Conservation (phyloP, 2,797 vertebrate species). For the Notamacropus eugenii region DNA sequence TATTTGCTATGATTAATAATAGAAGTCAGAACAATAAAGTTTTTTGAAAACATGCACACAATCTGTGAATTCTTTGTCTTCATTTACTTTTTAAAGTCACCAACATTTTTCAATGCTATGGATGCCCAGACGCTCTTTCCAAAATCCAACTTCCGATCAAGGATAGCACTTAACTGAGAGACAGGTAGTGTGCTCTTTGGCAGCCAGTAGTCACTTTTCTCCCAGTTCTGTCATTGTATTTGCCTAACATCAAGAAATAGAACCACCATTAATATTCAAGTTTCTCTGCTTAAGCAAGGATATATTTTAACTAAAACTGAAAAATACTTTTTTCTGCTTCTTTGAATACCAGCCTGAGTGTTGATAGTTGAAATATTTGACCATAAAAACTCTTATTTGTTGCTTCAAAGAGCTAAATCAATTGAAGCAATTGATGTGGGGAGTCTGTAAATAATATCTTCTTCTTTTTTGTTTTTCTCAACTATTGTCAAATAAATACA, state of each 20-base stretch:
- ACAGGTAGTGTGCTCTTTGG: background rate
- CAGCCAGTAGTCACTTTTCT: background rate
- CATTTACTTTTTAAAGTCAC: background rate
- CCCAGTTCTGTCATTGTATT: background rate
- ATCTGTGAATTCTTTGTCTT: background rate
- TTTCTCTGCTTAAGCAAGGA: conserved; percentile 12
- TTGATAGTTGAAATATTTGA: conserved; percentile 59
- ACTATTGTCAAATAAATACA: background rate
- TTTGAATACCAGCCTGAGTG: conserved; percentile 40
- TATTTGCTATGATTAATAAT: background rate
- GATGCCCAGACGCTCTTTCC: background rate
- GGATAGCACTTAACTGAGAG: background rate
- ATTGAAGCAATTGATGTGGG: background rate
- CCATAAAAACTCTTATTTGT: conserved; percentile 22
- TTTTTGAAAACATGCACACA: background rate
- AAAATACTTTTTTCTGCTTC: conserved; percentile 59
- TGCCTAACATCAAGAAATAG: background rate
- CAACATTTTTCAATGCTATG: background rate
- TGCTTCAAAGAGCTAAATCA: conserved; percentile 20
- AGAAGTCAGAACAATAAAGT: background rate
- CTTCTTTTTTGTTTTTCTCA: background rate
- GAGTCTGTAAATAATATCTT: background rate
- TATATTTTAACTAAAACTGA: conserved; percentile 55
- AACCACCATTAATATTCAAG: too few relatives aligned
- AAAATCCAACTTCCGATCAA: background rate